phyloP scores from a whole-genome alignment of 2,888 invertebrate species.

The Plagodis pulveraria region DNA sequence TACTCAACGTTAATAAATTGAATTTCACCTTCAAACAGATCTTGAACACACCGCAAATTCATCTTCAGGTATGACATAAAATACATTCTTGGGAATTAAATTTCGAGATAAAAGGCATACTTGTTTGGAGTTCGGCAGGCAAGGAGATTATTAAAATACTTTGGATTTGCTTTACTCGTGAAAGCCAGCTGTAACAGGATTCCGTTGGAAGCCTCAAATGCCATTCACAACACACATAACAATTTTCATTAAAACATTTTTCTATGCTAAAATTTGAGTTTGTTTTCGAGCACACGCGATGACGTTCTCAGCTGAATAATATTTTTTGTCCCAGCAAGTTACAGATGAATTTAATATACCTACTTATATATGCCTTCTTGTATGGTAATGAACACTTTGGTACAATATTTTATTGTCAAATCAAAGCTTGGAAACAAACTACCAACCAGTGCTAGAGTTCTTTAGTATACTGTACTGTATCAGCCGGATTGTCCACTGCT shows the following conservation, averaged over 20 bases:
- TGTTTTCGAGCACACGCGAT: background rate
- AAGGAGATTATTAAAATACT: slow-evolving; percentile 69
- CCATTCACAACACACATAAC: slow-evolving; percentile 47
- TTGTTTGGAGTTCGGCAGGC: slow-evolving; percentile 45
- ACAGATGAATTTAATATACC: background rate
- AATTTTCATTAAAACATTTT: slow-evolving; percentile 60
- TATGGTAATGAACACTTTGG: too few relatives aligned
- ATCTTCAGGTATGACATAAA: slow-evolving; percentile 32
- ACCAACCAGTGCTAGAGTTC: too few relatives aligned
- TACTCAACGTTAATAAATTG: slow-evolving; percentile 10
- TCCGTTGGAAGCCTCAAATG: slow-evolving; percentile 38
- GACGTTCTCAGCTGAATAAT: background rate
- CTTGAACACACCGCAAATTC: slow-evolving; percentile 24
- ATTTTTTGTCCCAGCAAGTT: background rate
- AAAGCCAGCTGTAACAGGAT: slow-evolving; percentile 34
- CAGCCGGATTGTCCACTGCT: too few relatives aligned
- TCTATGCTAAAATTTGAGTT: slow-evolving; percentile 22
- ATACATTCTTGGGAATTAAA: slow-evolving; percentile 52
- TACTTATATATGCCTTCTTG: too few relatives aligned
- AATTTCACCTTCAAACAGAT: slow-evolving; percentile 22
- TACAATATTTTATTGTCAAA: too few relatives aligned
- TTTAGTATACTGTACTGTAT: too few relatives aligned
- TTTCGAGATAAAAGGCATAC: slow-evolving; percentile 42
- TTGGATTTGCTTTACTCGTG: slow-evolving; percentile 48
- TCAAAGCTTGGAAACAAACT: too few relatives aligned